These are phyloP conservation scores for Carcharodon carcharias DNA, from an alignment of 2,797 vertebrate genomes.

Conservation along the genomic window DNA sequence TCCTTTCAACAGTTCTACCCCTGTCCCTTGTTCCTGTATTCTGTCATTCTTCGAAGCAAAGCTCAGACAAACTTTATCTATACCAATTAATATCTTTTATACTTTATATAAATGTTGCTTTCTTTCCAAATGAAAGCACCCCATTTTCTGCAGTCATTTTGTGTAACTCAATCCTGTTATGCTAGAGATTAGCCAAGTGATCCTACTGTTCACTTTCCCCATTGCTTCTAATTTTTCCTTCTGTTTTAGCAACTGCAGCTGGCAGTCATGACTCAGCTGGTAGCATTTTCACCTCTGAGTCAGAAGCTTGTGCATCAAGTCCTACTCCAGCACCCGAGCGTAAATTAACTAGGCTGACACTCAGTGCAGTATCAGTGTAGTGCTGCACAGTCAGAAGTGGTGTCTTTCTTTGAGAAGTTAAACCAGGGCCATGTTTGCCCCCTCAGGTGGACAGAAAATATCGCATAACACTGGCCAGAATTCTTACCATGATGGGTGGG, in stretches of 20 bases:
- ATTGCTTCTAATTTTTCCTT: not conserved
- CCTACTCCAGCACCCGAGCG: not conserved
- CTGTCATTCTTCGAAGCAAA: not conserved
- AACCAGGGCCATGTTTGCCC: not conserved
- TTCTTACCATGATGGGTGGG: no score
- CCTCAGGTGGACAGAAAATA: not conserved
- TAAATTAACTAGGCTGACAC: not conserved
- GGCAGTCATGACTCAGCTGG: not conserved
- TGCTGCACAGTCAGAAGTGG: not conserved
- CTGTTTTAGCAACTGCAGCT: not conserved
- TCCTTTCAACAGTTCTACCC: not conserved
- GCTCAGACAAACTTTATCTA: not conserved
- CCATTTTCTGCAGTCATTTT: not conserved
- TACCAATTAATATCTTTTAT: not conserved
- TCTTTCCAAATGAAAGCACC: not conserved
- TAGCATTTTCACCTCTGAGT: not conserved
- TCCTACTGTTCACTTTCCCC: not conserved
- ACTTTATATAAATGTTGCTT: not conserved
- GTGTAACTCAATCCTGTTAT: not conserved
- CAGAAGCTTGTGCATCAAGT: not conserved
- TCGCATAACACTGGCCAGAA: no score
- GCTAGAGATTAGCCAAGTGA: not conserved
- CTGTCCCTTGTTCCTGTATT: not conserved
- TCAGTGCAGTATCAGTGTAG: not conserved
- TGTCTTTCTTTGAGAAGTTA: not conserved